Evolutionary conservation across 2,113 vertebrate species (phyloP).

Genomic region (Alexandromys fortis): DNA sequence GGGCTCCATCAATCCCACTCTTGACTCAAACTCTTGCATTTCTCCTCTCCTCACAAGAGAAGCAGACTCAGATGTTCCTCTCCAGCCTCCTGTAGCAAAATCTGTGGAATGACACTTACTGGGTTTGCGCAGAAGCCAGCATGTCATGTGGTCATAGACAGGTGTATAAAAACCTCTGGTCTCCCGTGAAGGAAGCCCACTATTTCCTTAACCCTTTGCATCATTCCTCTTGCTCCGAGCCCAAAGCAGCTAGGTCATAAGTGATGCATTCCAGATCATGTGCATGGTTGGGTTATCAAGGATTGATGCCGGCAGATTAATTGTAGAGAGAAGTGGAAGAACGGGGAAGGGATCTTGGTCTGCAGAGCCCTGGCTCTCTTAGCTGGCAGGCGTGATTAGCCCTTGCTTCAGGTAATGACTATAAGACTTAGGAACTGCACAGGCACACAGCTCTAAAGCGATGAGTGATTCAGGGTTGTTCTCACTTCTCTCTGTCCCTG

Average conservation of each 20-base stretch:
- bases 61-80: background rate
- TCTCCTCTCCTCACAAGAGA: too few relatives aligned
- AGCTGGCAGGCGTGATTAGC: background rate
- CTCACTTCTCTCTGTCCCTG: background rate
- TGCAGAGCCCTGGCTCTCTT: background rate
- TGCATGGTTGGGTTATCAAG: background rate
- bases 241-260: background rate
- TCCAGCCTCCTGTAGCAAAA: background rate
- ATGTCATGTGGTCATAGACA: background rate
- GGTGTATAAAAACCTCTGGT: background rate
- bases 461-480: background rate
- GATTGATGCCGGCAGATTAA: background rate
- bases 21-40: background rate
- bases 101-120: background rate
- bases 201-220: background rate
- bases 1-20: background rate
- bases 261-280: background rate
- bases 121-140: background rate
- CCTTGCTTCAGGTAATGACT: background rate
- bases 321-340: background rate
- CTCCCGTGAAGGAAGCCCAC: background rate
- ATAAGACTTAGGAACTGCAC: background rate
- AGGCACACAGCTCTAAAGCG: background rate
- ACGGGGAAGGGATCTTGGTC: background rate
- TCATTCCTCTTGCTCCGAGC: background rate